Evolutionary conservation across 2,888 invertebrate species (phyloP).

Genomic region (Macrophya annulata): DNA sequence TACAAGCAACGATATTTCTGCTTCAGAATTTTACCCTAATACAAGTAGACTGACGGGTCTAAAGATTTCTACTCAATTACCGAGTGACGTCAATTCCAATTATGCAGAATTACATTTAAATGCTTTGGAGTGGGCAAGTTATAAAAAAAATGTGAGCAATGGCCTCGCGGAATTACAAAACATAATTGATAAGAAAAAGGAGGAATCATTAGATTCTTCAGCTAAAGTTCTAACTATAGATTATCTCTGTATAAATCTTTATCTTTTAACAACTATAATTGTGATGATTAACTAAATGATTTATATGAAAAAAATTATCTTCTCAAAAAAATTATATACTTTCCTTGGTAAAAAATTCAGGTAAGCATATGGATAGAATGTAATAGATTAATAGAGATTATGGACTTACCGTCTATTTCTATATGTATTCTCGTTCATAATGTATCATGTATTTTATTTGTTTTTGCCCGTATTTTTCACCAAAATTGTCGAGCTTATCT

Average conservation of each 20-base stretch:
- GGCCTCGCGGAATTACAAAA: slow-evolving; percentile 37
- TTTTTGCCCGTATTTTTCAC: background rate
- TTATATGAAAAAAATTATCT: background rate
- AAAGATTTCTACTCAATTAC: background rate
- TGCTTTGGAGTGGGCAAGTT: slow-evolving; percentile 32
- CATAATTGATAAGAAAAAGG: slow-evolving; percentile 34
- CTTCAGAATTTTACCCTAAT: background rate
- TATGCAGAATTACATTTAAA: slow-evolving; percentile 4
- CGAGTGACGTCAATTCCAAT: background rate
- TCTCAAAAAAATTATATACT: background rate
- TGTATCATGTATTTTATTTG: background rate
- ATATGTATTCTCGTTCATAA: background rate
- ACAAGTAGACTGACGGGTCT: background rate
- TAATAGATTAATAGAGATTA: background rate
- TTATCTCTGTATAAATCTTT: background rate
- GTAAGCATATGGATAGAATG: background rate
- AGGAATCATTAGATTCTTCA: slow-evolving; percentile 7
- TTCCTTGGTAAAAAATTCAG: background rate
- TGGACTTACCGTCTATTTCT: too few relatives aligned
- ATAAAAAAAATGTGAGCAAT: slow-evolving; percentile 39
- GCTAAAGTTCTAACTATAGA: background rate
- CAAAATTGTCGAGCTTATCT: background rate
- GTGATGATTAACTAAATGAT: slow-evolving; percentile 15
- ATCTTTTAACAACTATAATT: background rate
- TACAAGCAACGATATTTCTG: background rate